Base-by-base conservation (phyloP, 2,888 invertebrate genomes). In the Tillus elongatus region DNA sequence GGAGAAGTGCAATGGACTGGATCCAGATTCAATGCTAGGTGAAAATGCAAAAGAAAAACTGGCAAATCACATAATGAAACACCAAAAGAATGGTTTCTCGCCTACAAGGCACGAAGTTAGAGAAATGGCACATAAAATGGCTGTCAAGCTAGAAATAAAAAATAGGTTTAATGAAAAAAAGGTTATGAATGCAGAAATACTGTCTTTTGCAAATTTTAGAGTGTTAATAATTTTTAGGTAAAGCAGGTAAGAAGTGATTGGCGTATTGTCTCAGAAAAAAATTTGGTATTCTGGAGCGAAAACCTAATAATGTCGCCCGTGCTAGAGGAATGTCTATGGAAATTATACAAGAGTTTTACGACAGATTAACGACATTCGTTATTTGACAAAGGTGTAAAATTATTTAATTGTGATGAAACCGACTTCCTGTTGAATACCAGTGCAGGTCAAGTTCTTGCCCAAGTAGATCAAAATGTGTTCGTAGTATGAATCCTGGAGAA, bases 401-500 rank as follows among this genome's bases (percentile, higher is more conserved):
- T 42, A 11, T 42, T 28, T 33, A 35, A 35, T 32, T 4, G 4
- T 8, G 35, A 35, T 15, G 60, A 64, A 45, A 57, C 51, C 13
- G 59, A 59, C 4, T 38, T 61, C 2, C 60, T 60, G 36, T 46
- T 60, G 3, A 63, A 64, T 13, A 61, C 61, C 43, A 56, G 53
- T 41, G 51, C 60, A 24, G 52, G 54, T 3, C 52, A 57, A 43
- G 49, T 53, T 24, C 26, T 52, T 16, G 50, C 51, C 4, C 35
- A 36, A 39, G 50, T 36, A 50, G 53, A 27, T 39, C 46, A 8
- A 53, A 50, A 46, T 40, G 39, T 31, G 50, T 54, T 33, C 26
- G 36, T 28, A 40, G 35, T 3, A 29, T 56, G 11, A 52, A 53
- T 35, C 49, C 53, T 9, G 40, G 40, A n/a, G 52, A 56, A 47